Conservation (phyloP, 2,888 invertebrate species). For the Hartigia nigra region DNA sequence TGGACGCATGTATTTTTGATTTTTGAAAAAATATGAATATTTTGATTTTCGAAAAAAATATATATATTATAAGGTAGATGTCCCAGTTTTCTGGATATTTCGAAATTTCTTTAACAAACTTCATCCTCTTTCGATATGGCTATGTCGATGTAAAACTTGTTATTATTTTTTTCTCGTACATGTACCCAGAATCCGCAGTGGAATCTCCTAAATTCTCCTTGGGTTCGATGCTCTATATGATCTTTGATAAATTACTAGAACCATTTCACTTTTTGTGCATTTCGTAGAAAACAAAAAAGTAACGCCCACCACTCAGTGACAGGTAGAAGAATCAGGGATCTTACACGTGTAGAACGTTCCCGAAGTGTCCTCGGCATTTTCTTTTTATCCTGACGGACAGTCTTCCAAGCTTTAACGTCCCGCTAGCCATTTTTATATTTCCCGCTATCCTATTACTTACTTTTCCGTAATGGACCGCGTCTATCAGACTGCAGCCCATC, state of each 20-base stretch:
- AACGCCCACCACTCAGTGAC: neutral
- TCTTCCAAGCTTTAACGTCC: neutral
- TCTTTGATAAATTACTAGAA: neutral
- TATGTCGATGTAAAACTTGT: too few relatives aligned
- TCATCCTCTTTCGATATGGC: too few relatives aligned
- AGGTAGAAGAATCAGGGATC: neutral
- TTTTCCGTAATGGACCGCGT: constrained; percentile 7
- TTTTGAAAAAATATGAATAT: neutral
- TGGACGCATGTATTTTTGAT: neutral
- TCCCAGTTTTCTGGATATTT: too few relatives aligned
- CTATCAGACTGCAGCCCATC: neutral
- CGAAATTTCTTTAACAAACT: too few relatives aligned
- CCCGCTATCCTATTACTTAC: neutral
- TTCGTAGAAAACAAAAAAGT: neutral
- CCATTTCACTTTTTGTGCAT: neutral
- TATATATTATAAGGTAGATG: too few relatives aligned
- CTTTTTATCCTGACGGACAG: neutral
- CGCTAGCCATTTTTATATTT: neutral
- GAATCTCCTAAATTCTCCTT: neutral
- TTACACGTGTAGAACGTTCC: neutral
- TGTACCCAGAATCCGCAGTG: neutral
- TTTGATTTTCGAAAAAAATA: too few relatives aligned
- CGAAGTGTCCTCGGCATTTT: neutral
- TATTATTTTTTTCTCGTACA: neutral
- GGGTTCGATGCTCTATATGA: neutral